A percentile compares a stretch with the other conserved stretches of the same genome.
These are phyloP conservation scores for Camponotus pennsylvanicus DNA, from an alignment of 1,140 invertebrate species.

Conservation along the genomic window DNA sequence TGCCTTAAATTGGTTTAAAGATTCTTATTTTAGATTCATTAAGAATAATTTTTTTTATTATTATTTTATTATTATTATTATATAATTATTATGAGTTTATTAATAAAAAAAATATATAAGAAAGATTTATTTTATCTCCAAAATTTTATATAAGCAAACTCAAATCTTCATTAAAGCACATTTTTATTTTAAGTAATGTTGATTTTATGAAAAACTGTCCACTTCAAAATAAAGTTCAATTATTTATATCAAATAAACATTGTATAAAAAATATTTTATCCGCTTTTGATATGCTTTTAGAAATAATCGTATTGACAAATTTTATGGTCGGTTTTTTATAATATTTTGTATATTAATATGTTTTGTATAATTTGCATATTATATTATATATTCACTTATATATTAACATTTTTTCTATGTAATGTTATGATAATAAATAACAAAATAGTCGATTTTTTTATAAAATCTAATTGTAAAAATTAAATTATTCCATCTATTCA, in stretches of 20 bases:
- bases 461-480: background rate
- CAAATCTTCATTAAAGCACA: background rate
- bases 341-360: background rate
- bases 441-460: background rate
- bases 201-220: background rate
- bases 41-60: background rate
- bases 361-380: background rate
- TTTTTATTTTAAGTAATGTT: background rate
- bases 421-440: background rate
- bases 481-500: background rate
- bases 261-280: background rate
- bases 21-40: background rate
- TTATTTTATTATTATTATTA: too few species aligned
- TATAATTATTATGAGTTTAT: background rate
- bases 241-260: background rate
- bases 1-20: background rate
- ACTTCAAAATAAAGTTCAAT: constrained; percentile 15
- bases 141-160: background rate
- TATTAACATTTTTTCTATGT: background rate
- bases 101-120: background rate
- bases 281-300: background rate
- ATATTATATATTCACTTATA: background rate
- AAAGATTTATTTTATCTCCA: background rate
- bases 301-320: background rate
- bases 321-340: background rate